Percentiles rank a stretch among this genome's conserved stretches.
These are phyloP conservation scores for Scaptomyza flava DNA, from an alignment of 2,888 invertebrate species.

Conservation along the genomic window DNA sequence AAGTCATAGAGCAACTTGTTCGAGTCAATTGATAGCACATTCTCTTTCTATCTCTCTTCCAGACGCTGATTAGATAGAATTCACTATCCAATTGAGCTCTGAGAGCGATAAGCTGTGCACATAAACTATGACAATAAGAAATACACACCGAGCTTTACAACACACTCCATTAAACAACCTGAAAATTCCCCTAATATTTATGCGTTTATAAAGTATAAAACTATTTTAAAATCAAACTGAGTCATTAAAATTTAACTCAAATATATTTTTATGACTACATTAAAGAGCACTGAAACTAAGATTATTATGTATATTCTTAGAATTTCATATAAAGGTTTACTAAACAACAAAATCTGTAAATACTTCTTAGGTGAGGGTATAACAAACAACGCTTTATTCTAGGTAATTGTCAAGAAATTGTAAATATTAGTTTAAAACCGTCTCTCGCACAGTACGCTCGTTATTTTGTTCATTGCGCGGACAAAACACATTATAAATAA, in stretches of 20 bases:
- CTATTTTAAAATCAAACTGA: no score
- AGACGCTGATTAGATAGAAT: conserved; percentile 1
- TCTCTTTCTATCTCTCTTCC: neutral
- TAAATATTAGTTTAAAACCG: conserved; percentile 17
- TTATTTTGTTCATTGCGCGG: neutral
- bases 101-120: conserved; percentile 23
- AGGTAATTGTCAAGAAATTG: neutral
- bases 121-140: conserved; percentile 3
- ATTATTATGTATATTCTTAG: no score
- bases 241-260: no score
- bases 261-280: no score
- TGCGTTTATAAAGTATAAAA: no score
- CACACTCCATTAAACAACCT: no score
- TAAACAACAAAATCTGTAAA: no score
- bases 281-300: no score
- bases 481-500: neutral
- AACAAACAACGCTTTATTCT: neutral
- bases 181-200: no score
- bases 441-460: neutral
- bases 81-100: neutral
- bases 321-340: no score
- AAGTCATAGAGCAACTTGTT: conserved; percentile 52
- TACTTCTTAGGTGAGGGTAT: neutral
- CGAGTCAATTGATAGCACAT: conserved; percentile 17
- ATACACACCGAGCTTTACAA: neutral